phyloP scores from a whole-genome alignment of 2,113 vertebrate species.

The Sitta europaea region DNA sequence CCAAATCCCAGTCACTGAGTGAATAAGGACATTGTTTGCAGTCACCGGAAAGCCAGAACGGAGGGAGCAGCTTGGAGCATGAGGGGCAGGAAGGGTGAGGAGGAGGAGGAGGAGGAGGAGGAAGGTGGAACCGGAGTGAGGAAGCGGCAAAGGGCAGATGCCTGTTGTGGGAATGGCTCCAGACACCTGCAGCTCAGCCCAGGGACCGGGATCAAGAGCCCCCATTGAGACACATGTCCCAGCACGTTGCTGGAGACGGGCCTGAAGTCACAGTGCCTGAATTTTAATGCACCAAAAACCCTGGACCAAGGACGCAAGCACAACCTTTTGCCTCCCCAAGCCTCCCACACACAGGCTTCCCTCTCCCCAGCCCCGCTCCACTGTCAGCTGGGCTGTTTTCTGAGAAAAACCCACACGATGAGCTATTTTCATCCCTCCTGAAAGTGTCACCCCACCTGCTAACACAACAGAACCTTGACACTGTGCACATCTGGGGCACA shows the following conservation, averaged over 20 bases:
- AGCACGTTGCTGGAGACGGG: neutral
- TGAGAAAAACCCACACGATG: neutral
- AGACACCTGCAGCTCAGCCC: constrained; percentile 59
- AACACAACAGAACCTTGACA: neutral
- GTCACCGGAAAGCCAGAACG: constrained; percentile 48
- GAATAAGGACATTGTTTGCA: constrained; percentile 61
- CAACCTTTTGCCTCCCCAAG: neutral
- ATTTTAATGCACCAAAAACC: constrained; percentile 20
- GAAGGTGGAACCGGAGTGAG: constrained; percentile 45
- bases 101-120: constrained; percentile 56
- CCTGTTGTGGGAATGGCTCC: constrained; percentile 50
- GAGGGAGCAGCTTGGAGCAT: constrained; percentile 21
- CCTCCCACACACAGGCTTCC: neutral
- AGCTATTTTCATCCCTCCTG: constrained; percentile 9
- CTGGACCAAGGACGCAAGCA: neutral
- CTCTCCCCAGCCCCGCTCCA: neutral
- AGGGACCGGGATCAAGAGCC: neutral
- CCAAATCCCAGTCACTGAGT: constrained; percentile 1
- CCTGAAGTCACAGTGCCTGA: constrained; percentile 18
- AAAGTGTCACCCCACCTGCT: neutral
- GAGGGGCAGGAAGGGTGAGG: neutral
- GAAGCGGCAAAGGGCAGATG: constrained; percentile 45
- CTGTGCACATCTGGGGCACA: accelerated
- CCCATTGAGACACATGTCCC: constrained; percentile 12
- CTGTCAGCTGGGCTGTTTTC: neutral